Evolutionary conservation across 2,113 vertebrate genomes (phyloP), one percentile per base, ranked within the genome.

Genomic region (Oplegnathus fasciatus): DNA sequence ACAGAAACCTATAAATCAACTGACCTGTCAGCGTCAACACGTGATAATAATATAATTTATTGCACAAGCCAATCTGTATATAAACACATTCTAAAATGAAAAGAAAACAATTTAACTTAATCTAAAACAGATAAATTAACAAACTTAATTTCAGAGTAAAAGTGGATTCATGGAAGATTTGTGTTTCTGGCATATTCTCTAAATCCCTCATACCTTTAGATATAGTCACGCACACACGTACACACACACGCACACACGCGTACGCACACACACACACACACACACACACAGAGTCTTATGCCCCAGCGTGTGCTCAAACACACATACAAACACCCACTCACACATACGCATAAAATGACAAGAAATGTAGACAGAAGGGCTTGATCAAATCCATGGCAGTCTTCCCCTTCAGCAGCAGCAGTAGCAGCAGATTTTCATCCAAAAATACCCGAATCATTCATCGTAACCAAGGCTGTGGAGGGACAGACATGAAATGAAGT

Each of bases 11-110:
- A 78, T 26, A 88, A 89, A 89, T 88, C 88, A 93, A 88, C 89
- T 89, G 90, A 91, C 70, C 64, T 76, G 74, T 93, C 83, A 68
- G 78, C 78, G 66, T 90, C 78, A 85, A 88, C 66, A 86, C 86
- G 89, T 85, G 81, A 87, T 84, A 77, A 88, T 86, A 74, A 88
- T 84, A 90, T 94, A 89, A 95, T 92, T 89, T 98, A 98, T 99
- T 99, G 97, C 98, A 99, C 97, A 96, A 95, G 93, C 96, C 89
- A 96, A 88, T 89, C 76, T 77, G 76, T 90, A 90, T 90, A 90
- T 85, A 89, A 87, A 94, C 81, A 90, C 61, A 88, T 87, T 76
- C 84, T 84, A 88, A 90, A 86, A 91, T 62, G 82, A 91, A 88
- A 90, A 72, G n/a, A 55, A 83, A 85, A 50, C n/a, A 28, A 62